Base-by-base conservation (phyloP, 2,888 invertebrate species). In the Xestobium rufovillosum region DNA sequence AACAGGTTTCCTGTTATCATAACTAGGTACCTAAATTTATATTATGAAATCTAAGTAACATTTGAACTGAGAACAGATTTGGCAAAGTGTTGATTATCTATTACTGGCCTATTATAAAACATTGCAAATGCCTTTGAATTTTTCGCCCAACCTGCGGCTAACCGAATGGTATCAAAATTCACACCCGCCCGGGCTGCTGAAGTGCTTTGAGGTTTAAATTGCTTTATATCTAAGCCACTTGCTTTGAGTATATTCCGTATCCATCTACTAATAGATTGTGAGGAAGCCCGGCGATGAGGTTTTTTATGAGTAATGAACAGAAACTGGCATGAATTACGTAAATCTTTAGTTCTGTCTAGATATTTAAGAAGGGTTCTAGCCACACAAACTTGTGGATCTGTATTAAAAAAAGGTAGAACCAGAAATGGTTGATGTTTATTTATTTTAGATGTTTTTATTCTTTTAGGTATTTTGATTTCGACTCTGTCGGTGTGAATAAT, bases 261-360 rank as follows among this genome's bases (percentile, higher is more conserved):
- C 51, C 51, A 53, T 3, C 45, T 32, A 23, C 45, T 44, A n/a
- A 51, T 16, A 1, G 49, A 47, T 35, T 52, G 50, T 3, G 38
- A 34, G 10, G 41, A 16, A 1, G 45, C 48, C 4, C 4, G 13
- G 13, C 37, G 32, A 31, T 45, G 36, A 11, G 49, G 53, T 34
- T 40, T 44, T 39, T 42, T 42, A 10, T 33, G 30, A 27, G 42
- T 44, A n/a, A 52, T 31, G 27, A 42, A 49, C 1, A 53, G 29
- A n/a, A 8, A 19, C 10, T 13, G 14, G 2, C 33, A 23, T 8
- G 29, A 33, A 13, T 32, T 31, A 23, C 43, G 23, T 11, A 34
- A 2, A n/a, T 6, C 8, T 23, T 34, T 40, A 1, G 47, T 44
- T 14, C 12, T 32, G 6, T 44, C 25, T 27, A 48, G n/a, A 30